Evolutionary conservation across 2,888 invertebrate genomes (phyloP).

Genomic region (Noctua janthina): DNA sequence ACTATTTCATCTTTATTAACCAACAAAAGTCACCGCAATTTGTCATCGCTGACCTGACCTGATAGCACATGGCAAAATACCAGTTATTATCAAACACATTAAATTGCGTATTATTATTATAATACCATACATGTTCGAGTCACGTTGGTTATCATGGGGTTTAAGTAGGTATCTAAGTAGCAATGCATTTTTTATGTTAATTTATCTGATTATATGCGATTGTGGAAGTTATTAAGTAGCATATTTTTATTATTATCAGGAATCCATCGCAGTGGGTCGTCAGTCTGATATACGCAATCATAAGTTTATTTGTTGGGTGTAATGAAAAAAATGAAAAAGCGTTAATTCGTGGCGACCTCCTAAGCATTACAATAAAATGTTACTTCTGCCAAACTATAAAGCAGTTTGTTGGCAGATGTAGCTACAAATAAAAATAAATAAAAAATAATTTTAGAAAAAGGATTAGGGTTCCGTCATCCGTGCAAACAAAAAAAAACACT

Average conservation of each 20-base stretch:
- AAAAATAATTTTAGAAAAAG: too few species aligned
- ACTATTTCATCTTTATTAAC: too few species aligned
- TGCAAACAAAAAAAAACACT: too few species aligned
- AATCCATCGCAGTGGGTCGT: not conserved
- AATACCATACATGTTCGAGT: not conserved
- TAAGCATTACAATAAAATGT: too few species aligned
- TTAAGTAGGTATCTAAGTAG: not conserved
- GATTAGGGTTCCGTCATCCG: too few species aligned
- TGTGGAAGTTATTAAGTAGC: not conserved
- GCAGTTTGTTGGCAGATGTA: too few species aligned
- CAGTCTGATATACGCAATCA: too few species aligned
- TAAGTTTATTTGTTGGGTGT: too few species aligned
- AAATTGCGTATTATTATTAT: constrained; percentile 6
- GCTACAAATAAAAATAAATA: too few species aligned
- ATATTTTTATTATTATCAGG: not conserved
- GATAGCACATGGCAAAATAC: not conserved
- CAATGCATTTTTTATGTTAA: not conserved
- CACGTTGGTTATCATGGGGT: constrained; percentile 31
- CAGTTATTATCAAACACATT: constrained; percentile 3
- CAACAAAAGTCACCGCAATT: not conserved
- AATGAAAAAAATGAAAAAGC: too few species aligned
- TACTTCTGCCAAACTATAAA: too few species aligned
- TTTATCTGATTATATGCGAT: not conserved
- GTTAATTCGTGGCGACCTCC: too few species aligned
- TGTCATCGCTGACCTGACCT: not conserved